Conservation (phyloP, 2,888 invertebrate species). For the Tenthredo livida region DNA sequence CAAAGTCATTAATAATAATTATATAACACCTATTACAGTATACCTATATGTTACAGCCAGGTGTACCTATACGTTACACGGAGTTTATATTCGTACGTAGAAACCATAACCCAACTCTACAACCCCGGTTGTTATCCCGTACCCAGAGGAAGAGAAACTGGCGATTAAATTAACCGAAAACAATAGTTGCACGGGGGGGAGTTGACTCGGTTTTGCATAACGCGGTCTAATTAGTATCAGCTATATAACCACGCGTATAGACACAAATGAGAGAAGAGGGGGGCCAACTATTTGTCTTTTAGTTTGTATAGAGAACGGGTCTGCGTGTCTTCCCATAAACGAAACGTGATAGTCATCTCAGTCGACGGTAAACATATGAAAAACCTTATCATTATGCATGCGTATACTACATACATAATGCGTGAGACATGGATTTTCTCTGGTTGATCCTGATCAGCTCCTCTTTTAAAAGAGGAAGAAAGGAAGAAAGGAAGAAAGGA, state of each 20-base stretch:
- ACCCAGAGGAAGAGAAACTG: slow-evolving; percentile 11
- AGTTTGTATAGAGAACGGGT: slow-evolving; percentile 32
- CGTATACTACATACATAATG: neutral
- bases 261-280: neutral
- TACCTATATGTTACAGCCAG: neutral
- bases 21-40: neutral
- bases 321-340: slow-evolving; percentile 48
- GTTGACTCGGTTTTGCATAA: slow-evolving; percentile 17
- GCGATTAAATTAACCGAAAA: slow-evolving; percentile 41
- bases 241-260: neutral
- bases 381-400: neutral
- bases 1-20: slow-evolving; percentile 37
- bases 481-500: neutral
- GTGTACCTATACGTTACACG: neutral
- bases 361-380: neutral
- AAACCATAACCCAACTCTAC: neutral
- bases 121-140: neutral
- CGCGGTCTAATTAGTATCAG: slow-evolving; percentile 23
- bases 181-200: slow-evolving; percentile 38
- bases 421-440: neutral
- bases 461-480: too few relatives aligned
- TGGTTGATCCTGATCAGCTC: neutral
- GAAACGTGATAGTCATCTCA: slow-evolving; percentile 43
- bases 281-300: slow-evolving; percentile 44
- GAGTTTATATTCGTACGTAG: neutral